Evolutionary conservation across 2,888 invertebrate genomes (phyloP), one percentile per base, ranked within the genome.

Genomic region (Phytoseiulus persimilis): DNA sequence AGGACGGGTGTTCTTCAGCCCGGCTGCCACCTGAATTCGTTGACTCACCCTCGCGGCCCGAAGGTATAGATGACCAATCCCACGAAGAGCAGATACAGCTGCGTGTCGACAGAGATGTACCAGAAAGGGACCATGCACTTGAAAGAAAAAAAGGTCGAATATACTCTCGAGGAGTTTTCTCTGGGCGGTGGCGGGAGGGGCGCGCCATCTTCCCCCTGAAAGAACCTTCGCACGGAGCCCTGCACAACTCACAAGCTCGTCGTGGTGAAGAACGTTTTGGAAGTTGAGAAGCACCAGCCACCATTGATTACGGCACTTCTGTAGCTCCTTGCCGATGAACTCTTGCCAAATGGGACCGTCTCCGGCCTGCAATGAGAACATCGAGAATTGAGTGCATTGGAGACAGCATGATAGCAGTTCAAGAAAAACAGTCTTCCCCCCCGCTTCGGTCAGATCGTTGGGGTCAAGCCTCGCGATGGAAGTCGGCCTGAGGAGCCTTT

Each of bases 71-170:
- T 31, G 33, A 87, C 87, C 39, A 87, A 45, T 2, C 87, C 87
- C 28, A 87, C 87, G 33, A 87, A 87, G 32, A 87, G 9, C 39
- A 87, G 33, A 14, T 87, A 87, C 6, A 87, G 87, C 39, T 87
- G 87, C 6, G 87, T 87, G 31, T 87, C 87, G n/a, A 87, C 87
- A 3, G 87, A 87, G 31, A 87, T 87, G 23, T 87, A 87, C 87
- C 87, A 87, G 87, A 87, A 87, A 14, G 87, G 87, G 3, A 87
- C 87, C 87, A 87, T 87, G n/a, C 87, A 87, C 87, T 87, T 39
- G 31, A 87, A 87, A n/a, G 6, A 28, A 87, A 5, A 23, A n/a
- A 9, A 84, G 9, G 5, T 6, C 39, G n/a, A n/a, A n/a, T n/a
- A n/a, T n/a, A n/a, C n/a, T n/a, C n/a, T n/a, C n/a, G n/a, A n/a